phyloP scores from a whole-genome alignment of 2,797 vertebrate species.

The Vespertilio murinus region DNA sequence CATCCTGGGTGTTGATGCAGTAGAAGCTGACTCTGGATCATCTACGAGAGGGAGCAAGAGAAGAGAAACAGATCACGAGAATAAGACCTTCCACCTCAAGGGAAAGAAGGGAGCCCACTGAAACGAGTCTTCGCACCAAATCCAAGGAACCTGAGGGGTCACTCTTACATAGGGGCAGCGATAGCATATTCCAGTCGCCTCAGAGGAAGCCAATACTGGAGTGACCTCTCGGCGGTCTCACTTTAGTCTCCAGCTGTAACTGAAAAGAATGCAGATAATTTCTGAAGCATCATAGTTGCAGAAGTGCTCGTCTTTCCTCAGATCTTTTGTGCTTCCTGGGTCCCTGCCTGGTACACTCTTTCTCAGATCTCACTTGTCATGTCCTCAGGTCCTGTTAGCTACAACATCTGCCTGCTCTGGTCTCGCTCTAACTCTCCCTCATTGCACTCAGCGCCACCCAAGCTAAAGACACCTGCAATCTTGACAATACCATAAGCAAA shows the following conservation, averaged over 20 bases:
- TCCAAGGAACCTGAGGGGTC: too few species aligned
- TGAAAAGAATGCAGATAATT: background rate
- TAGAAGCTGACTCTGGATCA: background rate
- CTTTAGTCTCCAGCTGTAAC: background rate
- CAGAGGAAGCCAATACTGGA: accelerated
- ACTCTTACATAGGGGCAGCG: accelerated
- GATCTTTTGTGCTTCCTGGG: background rate
- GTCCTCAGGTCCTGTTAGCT: background rate
- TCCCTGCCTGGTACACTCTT: background rate
- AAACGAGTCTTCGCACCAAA: background rate
- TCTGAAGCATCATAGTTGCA: background rate
- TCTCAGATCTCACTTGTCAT: background rate
- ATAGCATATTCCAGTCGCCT: accelerated
- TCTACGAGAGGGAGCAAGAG: background rate
- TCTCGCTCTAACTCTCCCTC: background rate
- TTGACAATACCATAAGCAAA: background rate
- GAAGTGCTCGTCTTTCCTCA: background rate
- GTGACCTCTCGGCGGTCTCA: background rate
- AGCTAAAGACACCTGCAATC: background rate
- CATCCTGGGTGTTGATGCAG: background rate
- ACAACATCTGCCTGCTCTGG: background rate
- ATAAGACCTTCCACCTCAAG: background rate
- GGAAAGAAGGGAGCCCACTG: background rate
- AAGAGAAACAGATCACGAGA: background rate
- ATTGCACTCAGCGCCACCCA: background rate